A percentile compares a stretch with the other conserved stretches of the same genome.
Conservation (phyloP, 2,888 invertebrate species). For the Diaprepes abbreviatus region DNA sequence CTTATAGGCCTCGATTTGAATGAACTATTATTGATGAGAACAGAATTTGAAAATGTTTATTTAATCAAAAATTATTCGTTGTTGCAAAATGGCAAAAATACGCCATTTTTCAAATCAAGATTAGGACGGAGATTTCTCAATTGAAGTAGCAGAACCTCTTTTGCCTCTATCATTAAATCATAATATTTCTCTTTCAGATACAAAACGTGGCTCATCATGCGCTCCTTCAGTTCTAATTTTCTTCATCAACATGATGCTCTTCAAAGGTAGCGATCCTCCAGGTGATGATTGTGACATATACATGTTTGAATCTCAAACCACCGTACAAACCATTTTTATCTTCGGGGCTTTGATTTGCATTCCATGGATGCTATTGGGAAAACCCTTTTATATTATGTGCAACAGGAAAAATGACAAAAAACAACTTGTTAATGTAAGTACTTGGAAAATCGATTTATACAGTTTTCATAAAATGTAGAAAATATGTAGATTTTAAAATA, state of each 20-base stretch:
- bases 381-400: constrained; percentile 77
- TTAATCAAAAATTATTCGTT: no score
- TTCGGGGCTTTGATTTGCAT: constrained; percentile 78
- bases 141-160: no score
- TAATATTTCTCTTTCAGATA: constrained; percentile 47
- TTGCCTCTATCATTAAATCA: no score
- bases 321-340: constrained; percentile 76
- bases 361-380: constrained; percentile 84
- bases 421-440: constrained; percentile 35
- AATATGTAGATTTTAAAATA: no score
- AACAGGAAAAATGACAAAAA: constrained; percentile 56
- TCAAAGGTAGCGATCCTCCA: constrained; percentile 62
- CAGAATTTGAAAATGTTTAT: no score
- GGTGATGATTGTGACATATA: constrained; percentile 69
- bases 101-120: no score
- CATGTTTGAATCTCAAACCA: constrained; percentile 74
- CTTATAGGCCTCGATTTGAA: no score
- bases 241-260: constrained; percentile 85
- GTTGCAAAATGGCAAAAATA: no score
- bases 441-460: no score
- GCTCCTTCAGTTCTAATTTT: constrained; percentile 84
- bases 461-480: no score
- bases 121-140: no score
- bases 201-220: constrained; percentile 68
- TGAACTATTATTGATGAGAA: no score